A percentile compares a stretch with the other conserved stretches of the same genome.
Conservation (phyloP, 2,113 vertebrate genomes). For the Romanogobio albipinnatus region DNA sequence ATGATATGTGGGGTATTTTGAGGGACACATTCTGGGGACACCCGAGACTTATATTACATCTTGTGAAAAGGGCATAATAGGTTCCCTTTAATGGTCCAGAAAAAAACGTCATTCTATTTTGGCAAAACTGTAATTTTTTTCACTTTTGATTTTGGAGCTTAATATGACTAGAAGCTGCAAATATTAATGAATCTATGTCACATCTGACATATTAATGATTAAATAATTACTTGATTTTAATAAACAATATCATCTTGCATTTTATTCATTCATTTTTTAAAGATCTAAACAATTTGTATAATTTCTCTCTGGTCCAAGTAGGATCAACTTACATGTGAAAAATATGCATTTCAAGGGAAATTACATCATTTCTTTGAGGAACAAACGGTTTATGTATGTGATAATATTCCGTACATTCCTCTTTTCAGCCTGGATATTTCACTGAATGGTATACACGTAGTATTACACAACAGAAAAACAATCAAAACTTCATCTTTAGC, state of each 20-base stretch:
- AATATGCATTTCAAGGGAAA: neutral
- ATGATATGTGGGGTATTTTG: no score
- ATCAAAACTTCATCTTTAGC: slow-evolving; percentile 47
- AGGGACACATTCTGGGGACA: no score
- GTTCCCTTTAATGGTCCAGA: neutral
- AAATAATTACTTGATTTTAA: neutral
- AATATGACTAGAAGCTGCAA: neutral
- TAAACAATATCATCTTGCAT: neutral
- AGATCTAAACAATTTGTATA: neutral
- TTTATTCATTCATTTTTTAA: neutral
- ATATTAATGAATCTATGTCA: neutral
- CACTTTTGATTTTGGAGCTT: neutral
- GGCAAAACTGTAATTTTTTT: neutral
- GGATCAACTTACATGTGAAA: neutral
- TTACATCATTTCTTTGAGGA: neutral
- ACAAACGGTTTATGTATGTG: neutral
- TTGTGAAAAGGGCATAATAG: no score
- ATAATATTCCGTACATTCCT: neutral
- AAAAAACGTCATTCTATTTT: neutral
- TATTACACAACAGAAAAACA: slow-evolving; percentile 54
- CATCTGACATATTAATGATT: neutral
- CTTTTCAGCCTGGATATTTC: neutral
- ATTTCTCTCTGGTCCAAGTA: neutral
- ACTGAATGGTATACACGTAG: slow-evolving; percentile 32
- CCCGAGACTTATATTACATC: no score